These are phyloP conservation scores for Drosophila mimica DNA, from an alignment of 2,888 invertebrate species.

Conservation along the genomic window DNA sequence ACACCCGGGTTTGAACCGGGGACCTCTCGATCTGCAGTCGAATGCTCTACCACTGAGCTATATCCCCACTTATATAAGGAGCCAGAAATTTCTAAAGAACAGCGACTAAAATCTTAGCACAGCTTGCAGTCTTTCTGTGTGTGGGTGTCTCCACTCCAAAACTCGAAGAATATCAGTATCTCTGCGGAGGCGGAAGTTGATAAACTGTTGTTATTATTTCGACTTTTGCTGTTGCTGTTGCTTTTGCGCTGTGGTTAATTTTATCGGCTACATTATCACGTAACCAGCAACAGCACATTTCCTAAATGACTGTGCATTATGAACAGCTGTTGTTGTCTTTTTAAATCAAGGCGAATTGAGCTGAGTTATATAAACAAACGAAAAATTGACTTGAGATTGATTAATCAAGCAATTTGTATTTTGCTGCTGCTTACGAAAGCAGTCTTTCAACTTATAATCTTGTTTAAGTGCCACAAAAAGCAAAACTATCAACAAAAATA, in stretches of 20 bases:
- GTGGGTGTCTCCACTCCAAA: constrained; percentile 28
- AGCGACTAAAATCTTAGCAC: constrained; percentile 7
- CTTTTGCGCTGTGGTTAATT: constrained; percentile 27
- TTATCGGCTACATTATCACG: constrained; percentile 57
- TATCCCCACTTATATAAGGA: constrained; percentile 65
- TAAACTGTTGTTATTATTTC: constrained; percentile 34
- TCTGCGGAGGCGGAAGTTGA: constrained; percentile 60
- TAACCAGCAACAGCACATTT: constrained; percentile 42
- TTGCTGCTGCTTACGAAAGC: not conserved
- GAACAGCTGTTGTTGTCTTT: constrained; percentile 15
- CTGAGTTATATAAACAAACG: constrained; percentile 12
- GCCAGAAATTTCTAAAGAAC: constrained; percentile 50
- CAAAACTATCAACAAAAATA: not conserved
- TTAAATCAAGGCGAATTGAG: constrained; percentile 20
- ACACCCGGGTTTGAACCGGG: constrained; percentile 80
- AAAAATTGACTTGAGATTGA: constrained; percentile 25
- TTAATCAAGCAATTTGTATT: constrained; percentile 10
- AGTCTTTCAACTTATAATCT: too few relatives aligned
- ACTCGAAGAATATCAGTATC: constrained; percentile 1
- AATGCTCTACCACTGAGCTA: constrained; percentile 81
- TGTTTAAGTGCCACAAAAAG: not conserved
- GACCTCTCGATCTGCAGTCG: constrained; percentile 82
- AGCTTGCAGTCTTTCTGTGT: not conserved
- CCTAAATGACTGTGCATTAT: constrained; percentile 41
- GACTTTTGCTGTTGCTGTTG: constrained; percentile 15